A percentile compares a stretch with the other conserved stretches of the same genome.
Evolutionary conservation across 1,140 invertebrate genomes (phyloP).

Genomic region (Tetragnatha versicolor): DNA sequence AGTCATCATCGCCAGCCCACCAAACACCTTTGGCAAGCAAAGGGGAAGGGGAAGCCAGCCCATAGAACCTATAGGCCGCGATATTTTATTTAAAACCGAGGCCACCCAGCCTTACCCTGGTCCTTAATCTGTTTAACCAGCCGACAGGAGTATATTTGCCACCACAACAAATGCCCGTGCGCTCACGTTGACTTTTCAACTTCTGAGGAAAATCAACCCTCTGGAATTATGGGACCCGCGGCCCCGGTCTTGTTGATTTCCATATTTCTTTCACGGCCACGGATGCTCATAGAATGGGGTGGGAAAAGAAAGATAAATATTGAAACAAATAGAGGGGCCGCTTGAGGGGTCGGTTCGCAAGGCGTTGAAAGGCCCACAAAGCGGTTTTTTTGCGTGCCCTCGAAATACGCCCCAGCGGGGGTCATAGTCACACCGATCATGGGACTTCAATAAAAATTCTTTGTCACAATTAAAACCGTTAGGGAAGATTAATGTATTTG

Average conservation of each 20-base stretch:
- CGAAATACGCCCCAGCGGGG: slow-evolving; percentile 6
- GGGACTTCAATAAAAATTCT: slow-evolving; percentile 52
- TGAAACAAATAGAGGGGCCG: slow-evolving; percentile 45
- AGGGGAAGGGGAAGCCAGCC: too few relatives aligned
- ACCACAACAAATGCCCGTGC: slow-evolving; percentile 49
- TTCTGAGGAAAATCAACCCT: slow-evolving; percentile 35
- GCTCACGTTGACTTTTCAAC: slow-evolving; percentile 41
- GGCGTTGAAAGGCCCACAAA: slow-evolving; percentile 5
- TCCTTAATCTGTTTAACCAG: slow-evolving; percentile 53
- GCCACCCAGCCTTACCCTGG: slow-evolving; percentile 4
- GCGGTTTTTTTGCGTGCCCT: not conserved
- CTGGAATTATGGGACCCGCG: slow-evolving; percentile 35
- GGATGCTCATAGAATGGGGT: slow-evolving; percentile 16
- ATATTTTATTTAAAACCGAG: slow-evolving; percentile 36
- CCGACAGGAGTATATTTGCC: slow-evolving; percentile 44
- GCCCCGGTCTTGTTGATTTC: slow-evolving; percentile 42
- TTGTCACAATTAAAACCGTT: slow-evolving; percentile 54
- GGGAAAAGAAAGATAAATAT: slow-evolving; percentile 44
- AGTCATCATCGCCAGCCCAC: not conserved
- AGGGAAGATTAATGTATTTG: slow-evolving; percentile 53
- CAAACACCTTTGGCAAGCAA: slow-evolving; percentile 12
- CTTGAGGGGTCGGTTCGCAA: not conserved
- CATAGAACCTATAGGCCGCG: not conserved
- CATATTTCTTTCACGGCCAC: slow-evolving; percentile 33
- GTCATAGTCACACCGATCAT: not conserved